Percentiles rank a stretch among this genome's conserved stretches.
Evolutionary conservation across 2,888 invertebrate species (phyloP).

Genomic region (Drosophila kambysellisi): DNA sequence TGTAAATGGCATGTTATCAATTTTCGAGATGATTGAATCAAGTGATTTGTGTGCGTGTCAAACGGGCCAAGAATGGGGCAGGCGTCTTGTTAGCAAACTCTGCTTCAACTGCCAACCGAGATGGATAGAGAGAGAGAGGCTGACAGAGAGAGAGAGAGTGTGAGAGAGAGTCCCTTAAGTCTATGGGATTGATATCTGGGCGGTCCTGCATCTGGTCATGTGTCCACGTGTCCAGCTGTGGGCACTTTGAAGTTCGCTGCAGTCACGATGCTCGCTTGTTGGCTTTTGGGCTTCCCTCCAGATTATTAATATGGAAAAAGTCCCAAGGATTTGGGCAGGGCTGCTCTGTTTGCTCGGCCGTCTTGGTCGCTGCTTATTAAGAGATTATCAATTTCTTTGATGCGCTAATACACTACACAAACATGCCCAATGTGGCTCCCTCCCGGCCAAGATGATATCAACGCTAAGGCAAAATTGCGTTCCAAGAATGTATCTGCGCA

Average conservation of each 20-base stretch:
- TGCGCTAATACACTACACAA: slow-evolving; percentile 64
- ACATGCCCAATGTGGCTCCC: slow-evolving; percentile 19
- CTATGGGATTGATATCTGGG: slow-evolving; percentile 17
- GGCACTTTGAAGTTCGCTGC: slow-evolving; percentile 62
- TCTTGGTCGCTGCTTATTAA: slow-evolving; percentile 71
- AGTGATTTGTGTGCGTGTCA: slow-evolving; percentile 82
- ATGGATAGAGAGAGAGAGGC: no score
- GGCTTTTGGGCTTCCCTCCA: slow-evolving; percentile 66
- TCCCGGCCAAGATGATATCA: slow-evolving; percentile 7
- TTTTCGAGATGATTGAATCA: slow-evolving; percentile 85
- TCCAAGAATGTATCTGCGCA: slow-evolving; percentile 1
- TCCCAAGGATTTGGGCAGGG: slow-evolving; percentile 20
- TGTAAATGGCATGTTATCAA: slow-evolving; percentile 84
- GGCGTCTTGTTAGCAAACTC: slow-evolving; percentile 32
- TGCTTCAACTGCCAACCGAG: not conserved
- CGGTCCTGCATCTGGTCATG: slow-evolving; percentile 6
- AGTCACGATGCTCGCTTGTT: slow-evolving; percentile 50
- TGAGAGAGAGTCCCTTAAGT: slow-evolving; percentile 8
- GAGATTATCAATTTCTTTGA: slow-evolving; percentile 79
- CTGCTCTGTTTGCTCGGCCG: slow-evolving; percentile 49
- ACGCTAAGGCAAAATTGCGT: not conserved
- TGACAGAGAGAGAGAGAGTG: not conserved
- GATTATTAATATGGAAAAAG: slow-evolving; percentile 36
- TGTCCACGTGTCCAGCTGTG: slow-evolving; percentile 57
- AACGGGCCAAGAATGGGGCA: slow-evolving; percentile 25